phyloP scores from a whole-genome alignment of 2,888 invertebrate genomes.

The Pelosia muscerda region DNA sequence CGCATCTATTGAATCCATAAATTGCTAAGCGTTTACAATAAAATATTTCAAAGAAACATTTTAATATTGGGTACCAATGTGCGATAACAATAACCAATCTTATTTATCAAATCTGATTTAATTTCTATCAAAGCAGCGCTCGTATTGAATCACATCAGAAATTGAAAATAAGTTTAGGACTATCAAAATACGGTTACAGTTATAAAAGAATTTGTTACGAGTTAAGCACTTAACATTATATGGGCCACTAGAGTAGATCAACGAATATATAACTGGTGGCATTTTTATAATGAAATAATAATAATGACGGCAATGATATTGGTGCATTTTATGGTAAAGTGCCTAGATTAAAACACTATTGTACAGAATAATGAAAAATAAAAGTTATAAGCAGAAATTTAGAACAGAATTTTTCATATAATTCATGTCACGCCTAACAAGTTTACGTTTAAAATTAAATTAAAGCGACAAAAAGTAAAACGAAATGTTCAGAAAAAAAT shows the following conservation, averaged over 20 bases:
- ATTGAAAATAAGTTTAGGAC: conserved; percentile 50
- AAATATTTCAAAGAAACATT: background rate
- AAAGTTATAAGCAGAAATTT: conserved; percentile 22
- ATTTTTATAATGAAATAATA: conserved; percentile 50
- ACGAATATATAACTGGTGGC: conserved; percentile 64
- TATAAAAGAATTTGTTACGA: conserved; percentile 70
- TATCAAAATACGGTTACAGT: conserved; percentile 51
- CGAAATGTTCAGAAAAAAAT: conserved; percentile 51
- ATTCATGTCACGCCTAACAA: conserved; percentile 38
- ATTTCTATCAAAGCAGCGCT: conserved; percentile 48
- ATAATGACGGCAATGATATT: background rate
- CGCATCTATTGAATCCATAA: background rate
- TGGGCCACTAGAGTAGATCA: conserved; percentile 76
- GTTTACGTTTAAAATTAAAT: conserved; percentile 48
- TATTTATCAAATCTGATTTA: conserved; percentile 51
- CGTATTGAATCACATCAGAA: conserved; percentile 50
- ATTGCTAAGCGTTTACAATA: background rate
- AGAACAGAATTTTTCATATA: conserved; percentile 30
- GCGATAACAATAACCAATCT: conserved; percentile 23
- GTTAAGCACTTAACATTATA: conserved; percentile 62
- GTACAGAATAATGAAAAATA: conserved; percentile 25
- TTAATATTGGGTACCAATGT: no score
- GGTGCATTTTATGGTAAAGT: no score
- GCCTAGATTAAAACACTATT: background rate
- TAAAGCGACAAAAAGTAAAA: conserved; percentile 54